Percentiles rank a stretch among this genome's conserved stretches.
Evolutionary conservation across 2,797 vertebrate species (phyloP).

Genomic region (Potorous gilbertii): DNA sequence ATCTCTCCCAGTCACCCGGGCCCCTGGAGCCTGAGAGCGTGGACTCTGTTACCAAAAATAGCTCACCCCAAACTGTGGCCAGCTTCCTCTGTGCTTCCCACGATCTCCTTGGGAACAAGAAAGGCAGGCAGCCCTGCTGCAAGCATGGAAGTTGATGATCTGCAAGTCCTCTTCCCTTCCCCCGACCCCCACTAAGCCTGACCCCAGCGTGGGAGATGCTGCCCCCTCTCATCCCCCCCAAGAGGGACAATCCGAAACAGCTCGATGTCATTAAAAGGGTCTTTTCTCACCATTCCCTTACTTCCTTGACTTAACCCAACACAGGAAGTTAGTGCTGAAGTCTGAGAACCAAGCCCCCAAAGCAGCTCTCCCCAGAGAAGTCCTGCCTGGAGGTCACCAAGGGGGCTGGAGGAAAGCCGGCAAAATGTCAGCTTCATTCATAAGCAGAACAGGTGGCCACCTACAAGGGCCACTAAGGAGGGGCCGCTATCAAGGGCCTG

Average conservation of each 20-base stretch:
- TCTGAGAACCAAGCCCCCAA: constrained; percentile 63
- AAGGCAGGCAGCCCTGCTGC: constrained; percentile 73
- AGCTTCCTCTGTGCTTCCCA: constrained; percentile 84
- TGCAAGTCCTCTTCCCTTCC: constrained; percentile 79
- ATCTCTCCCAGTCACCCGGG: constrained; percentile 81
- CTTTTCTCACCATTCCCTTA: constrained; percentile 70
- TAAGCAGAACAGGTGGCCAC: neutral
- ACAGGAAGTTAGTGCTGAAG: constrained; percentile 64
- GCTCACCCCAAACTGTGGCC: constrained; percentile 85
- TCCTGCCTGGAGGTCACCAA: fast-evolving
- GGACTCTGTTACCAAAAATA: constrained; percentile 88
- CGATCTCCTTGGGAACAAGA: constrained; percentile 86
- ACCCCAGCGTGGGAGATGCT: constrained; percentile 80
- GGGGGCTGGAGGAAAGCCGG: neutral
- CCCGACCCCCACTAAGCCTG: constrained; percentile 78
- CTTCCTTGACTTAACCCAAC: constrained; percentile 33
- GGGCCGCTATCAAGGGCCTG: neutral
- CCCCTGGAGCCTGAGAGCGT: constrained; percentile 84
- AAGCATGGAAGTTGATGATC: constrained; percentile 65
- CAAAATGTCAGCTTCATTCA: neutral
- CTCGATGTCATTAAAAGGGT: constrained; percentile 55
- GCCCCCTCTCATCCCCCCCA: neutral
- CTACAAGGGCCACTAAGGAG: neutral
- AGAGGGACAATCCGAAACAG: constrained; percentile 45
- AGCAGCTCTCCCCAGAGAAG: neutral